These are phyloP conservation scores for Cataglyphis livida DNA, from an alignment of 2,888 invertebrate genomes.

Conservation along the genomic window DNA sequence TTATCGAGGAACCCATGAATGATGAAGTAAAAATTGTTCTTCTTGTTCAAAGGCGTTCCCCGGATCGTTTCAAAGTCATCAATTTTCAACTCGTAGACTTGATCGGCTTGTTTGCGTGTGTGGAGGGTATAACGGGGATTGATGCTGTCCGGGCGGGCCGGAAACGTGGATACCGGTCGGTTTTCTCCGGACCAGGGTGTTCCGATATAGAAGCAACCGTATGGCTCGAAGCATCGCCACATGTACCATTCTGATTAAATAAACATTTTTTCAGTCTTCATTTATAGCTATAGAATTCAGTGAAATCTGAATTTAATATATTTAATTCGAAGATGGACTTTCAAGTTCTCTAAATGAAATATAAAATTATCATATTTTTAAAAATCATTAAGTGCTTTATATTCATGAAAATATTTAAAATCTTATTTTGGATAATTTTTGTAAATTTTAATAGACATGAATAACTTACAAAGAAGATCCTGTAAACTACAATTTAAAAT, in stretches of 20 bases:
- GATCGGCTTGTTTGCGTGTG: constrained; percentile 86
- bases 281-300: background rate
- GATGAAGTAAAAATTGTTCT: constrained; percentile 91
- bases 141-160: constrained; percentile 89
- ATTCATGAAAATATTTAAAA: background rate
- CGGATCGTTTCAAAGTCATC: constrained; percentile 89
- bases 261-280: background rate
- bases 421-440: background rate
- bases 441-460: background rate
- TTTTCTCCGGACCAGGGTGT: constrained; percentile 93
- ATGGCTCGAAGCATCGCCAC: constrained; percentile 91
- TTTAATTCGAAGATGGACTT: background rate
- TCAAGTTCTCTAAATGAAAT: background rate
- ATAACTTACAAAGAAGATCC: background rate
- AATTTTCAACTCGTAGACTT: constrained; percentile 89
- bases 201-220: constrained; percentile 93
- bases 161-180: constrained; percentile 93
- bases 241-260: constrained; percentile 82
- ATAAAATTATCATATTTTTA: background rate
- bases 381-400: background rate
- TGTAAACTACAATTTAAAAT: background rate
- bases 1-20: constrained; percentile 96
- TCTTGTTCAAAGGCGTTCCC: constrained; percentile 88
- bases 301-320: background rate
- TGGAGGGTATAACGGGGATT: constrained; percentile 89